Base-by-base conservation (phyloP, 92 coral and sea anemone genomes). In the Palythoa caribaeorum region DNA sequence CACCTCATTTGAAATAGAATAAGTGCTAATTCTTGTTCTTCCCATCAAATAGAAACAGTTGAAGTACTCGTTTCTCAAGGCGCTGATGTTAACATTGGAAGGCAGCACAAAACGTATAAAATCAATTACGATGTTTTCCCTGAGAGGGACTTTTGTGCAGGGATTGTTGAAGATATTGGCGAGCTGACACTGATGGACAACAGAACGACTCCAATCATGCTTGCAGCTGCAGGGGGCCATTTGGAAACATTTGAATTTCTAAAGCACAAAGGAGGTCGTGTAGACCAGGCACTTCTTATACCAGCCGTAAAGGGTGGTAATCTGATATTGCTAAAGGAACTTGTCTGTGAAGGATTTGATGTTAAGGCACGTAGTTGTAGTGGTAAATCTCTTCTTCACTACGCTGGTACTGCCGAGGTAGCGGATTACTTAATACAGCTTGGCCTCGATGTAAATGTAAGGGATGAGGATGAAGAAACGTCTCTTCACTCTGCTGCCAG, bases 281-380 rank as follows among this genome's bases (percentile, higher is more conserved):
- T 75, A 75, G 59, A 75, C 38, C 15, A 75, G 79, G n/a, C 79
- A 2, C 2, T 75, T 10, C 52, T 75, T 75, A 50, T 75, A n/a
- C 79, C 79, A 19, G 79, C 79, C 14, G 79, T 50, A n/a, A 37
- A 75, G 59, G 79, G 79, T 17, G 79, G 79, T 14, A 51, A 75
- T 28, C 17, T n/a, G n/a, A 7, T 50, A 28, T 2, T 75, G 10
- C 11, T 75, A 11, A n/a, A 75, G 35, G n/a, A 51, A 36, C 79
- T 75, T 75, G 17, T 11, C 54, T 7, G 35, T 11, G 50, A 20
- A 14, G 79, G 79, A 75, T 17, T 75, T 40, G 59, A 75, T 37
- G 14, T 75, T 75, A 12, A 14, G 8, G 15, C 38, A n/a, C 79
- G 79, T 9, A 50, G n/a, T 39, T 10, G n/a, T 14, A 11, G 10